Base-by-base conservation (phyloP, 2,888 invertebrate species). In the Synanthedon myopaeformis region DNA sequence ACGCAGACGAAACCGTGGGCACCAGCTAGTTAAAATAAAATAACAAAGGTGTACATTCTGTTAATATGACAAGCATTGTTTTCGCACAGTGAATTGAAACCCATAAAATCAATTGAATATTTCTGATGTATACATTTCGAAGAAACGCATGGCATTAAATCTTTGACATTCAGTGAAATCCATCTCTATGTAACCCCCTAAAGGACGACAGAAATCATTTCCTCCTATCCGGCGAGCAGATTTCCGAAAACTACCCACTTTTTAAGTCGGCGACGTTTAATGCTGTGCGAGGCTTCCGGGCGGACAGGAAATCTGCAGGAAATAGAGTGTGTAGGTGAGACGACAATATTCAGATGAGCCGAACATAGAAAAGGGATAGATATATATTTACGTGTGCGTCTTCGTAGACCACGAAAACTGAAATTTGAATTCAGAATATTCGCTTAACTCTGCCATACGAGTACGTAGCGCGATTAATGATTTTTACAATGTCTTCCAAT, bases 251-350 rank as follows among this genome's bases (percentile, higher is more conserved):
- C 78, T 81, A 80, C 79, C 82, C 81, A 77, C 81, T 82, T 84
- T 84, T 83, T 85, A 82, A 80, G 76, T 73, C 74, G 60, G 61
- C 78, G 76, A 74, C 80, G 76, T 74, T 75, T 79, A 75, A 76
- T 74, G 72, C 68, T 71, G 60, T 56, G 63, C 61, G 59, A 60
- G 60, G 58, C 66, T 62, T 58, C 66, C 68, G 72, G 72, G 66
- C 70, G 74, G 74, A 73, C 79, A 73, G 76, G 80, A 80, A 77
- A 79, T 72, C 73, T 72, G 69, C 67, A 76, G 86, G 86, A 87
- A 86, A 87, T 87, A 80, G 83, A 83, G 71, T 76, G 80, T 70
- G 77, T 72, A 75, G 76, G 74, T 69, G 76, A 74, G 78, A 83
- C 59, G 69, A 67, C 59, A 57, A 54, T 63, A 71, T 66, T 57